These are phyloP conservation scores for Holacanthella duospinosa DNA, from an alignment of 2,888 invertebrate genomes.

Conservation along the genomic window DNA sequence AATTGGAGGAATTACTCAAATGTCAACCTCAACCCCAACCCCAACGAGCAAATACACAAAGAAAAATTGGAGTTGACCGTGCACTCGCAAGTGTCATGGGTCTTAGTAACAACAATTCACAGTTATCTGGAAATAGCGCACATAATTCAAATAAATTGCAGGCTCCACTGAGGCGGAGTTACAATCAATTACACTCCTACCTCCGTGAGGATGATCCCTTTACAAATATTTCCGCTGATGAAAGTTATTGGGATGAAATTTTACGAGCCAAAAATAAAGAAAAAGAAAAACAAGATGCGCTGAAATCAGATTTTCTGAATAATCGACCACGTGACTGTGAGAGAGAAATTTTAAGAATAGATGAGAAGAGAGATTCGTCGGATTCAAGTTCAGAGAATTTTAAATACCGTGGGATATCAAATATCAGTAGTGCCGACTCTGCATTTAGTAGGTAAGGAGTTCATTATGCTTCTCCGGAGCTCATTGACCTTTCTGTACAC, in stretches of 20 bases:
- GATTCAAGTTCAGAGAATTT: neutral
- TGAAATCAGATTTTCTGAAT: neutral
- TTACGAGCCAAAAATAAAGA: neutral
- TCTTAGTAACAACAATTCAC: neutral
- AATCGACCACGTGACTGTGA: neutral
- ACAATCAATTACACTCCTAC: neutral
- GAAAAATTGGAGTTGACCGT: slow-evolving; percentile 34
- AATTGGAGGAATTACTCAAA: slow-evolving; percentile 35
- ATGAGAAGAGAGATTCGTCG: neutral
- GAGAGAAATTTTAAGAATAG: neutral
- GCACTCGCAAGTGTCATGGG: slow-evolving; percentile 31
- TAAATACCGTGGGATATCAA: slow-evolving; percentile 26
- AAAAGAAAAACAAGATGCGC: neutral
- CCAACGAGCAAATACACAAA: slow-evolving; percentile 18
- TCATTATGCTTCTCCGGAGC: too few relatives aligned
- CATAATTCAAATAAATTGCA: neutral
- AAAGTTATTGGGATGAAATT: slow-evolving; percentile 6
- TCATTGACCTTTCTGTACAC: too few relatives aligned
- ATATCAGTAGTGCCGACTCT: slow-evolving; percentile 36
- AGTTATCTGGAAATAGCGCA: neutral
- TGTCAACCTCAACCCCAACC: slow-evolving; percentile 24
- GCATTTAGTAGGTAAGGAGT: slow-evolving; percentile 34
- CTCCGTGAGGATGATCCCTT: neutral
- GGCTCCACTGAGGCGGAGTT: neutral
- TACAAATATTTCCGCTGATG: neutral